These are phyloP conservation scores for Malurus elegans DNA, from an alignment of 2,113 vertebrate genomes.

Conservation along the genomic window DNA sequence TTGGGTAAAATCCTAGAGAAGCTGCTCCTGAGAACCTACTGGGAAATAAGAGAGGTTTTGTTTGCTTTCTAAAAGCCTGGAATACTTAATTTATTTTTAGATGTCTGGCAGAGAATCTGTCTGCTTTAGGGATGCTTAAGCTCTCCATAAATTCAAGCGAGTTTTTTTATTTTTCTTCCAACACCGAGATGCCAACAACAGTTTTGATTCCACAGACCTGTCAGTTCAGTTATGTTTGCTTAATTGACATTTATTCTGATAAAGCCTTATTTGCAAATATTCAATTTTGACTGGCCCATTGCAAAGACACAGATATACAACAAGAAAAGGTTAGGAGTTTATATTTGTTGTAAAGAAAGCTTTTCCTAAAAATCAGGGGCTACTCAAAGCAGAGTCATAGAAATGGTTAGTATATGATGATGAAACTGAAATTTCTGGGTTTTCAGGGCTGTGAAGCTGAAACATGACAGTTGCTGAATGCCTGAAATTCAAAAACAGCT, in stretches of 20 bases:
- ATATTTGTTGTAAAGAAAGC: background rate
- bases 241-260: background rate
- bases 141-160: background rate
- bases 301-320: background rate
- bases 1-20: background rate
- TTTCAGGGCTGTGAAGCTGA: background rate
- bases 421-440: background rate
- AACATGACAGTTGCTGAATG: background rate
- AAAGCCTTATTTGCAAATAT: background rate
- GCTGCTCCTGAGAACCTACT: background rate
- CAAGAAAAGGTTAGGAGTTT: background rate
- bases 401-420: background rate
- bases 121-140: background rate
- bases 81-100: conserved; percentile 51
- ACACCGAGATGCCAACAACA: background rate
- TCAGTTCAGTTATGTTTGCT: background rate
- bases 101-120: background rate
- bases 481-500: background rate
- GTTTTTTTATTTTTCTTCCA: background rate
- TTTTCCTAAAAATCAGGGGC: background rate
- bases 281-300: background rate
- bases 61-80: conserved; percentile 18
- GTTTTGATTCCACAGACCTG: background rate
- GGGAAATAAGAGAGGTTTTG: background rate
- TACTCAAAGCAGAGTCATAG: background rate